Conservation (phyloP, 2,888 invertebrate genomes). For the Epirrhoe tristata region DNA sequence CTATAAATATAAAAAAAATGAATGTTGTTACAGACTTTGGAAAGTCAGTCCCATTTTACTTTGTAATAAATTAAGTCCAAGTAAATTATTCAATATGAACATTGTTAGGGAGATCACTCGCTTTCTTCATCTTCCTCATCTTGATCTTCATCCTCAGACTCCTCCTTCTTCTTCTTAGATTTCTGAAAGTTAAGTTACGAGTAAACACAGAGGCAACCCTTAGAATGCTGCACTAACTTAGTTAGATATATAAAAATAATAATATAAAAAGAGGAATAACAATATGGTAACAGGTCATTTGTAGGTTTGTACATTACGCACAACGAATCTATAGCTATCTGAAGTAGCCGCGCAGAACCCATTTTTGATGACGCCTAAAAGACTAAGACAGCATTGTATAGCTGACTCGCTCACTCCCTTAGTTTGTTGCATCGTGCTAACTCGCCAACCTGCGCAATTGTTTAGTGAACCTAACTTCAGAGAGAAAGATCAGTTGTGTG, state of each 20-base stretch:
- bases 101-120: slow-evolving; percentile 86
- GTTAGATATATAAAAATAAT: too few species aligned
- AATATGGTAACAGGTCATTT: too few species aligned
- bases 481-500: too few species aligned
- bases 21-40: slow-evolving; percentile 77
- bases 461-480: too few species aligned
- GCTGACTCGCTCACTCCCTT: too few species aligned
- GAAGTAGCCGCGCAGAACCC: too few species aligned
- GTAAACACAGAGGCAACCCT: slow-evolving; percentile 16
- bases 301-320: too few species aligned
- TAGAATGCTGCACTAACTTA: slow-evolving; percentile 14
- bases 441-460: too few species aligned
- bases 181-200: slow-evolving; percentile 56
- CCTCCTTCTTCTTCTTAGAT: slow-evolving; percentile 87
- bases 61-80: slow-evolving; percentile 85
- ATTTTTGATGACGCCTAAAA: too few species aligned
- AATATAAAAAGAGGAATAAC: too few species aligned
- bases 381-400: too few species aligned
- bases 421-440: too few species aligned
- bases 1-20: slow-evolving; percentile 49
- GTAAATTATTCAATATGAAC: slow-evolving; percentile 85
- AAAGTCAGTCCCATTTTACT: slow-evolving; percentile 82
- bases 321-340: background rate
- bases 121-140: slow-evolving; percentile 88
- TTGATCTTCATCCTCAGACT: slow-evolving; percentile 87